These are phyloP conservation scores for Pseudorhiza aurosa DNA, from an alignment of 30 jellyfish, hydroid and myxozoan genomes.

Conservation along the genomic window DNA sequence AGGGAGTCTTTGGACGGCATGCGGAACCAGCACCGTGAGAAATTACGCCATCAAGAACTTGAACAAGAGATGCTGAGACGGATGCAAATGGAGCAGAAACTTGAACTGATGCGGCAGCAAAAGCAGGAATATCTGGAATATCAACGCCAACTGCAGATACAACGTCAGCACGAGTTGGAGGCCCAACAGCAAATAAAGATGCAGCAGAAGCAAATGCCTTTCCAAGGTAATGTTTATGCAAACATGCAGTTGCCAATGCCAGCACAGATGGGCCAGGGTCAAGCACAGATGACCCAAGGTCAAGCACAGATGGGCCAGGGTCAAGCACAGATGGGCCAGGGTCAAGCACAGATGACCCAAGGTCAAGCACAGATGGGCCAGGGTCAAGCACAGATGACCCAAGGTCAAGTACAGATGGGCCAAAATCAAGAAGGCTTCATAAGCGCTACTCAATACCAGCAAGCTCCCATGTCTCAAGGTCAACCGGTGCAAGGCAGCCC, in stretches of 20 bases:
- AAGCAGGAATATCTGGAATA: slow-evolving; percentile 96
- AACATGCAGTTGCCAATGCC: slow-evolving; percentile 22
- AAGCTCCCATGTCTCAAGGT: slow-evolving; percentile 1
- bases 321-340: no score
- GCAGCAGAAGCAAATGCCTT: slow-evolving; percentile 76
- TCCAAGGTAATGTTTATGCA: slow-evolving; percentile 3
- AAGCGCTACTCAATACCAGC: slow-evolving; percentile 4
- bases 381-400: slow-evolving; percentile 20
- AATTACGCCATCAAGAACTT: slow-evolving; percentile 90
- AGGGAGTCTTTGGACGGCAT: slow-evolving; percentile 90
- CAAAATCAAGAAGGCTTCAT: slow-evolving; percentile 6
- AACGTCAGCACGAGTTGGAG: slow-evolving; percentile 93
- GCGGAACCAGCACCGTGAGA: slow-evolving; percentile 96
- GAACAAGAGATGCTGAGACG: slow-evolving; percentile 99
- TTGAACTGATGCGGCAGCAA: slow-evolving; percentile 97
- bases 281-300: no score
- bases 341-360: slow-evolving; percentile 17
- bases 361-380: no score
- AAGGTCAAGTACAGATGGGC: no score
- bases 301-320: slow-evolving; percentile 30
- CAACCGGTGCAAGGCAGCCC: slow-evolving; percentile 12
- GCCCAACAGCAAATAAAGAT: slow-evolving; percentile 82
- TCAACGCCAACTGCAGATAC: slow-evolving; percentile 93
- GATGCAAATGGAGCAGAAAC: slow-evolving; percentile 99
- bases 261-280: slow-evolving; percentile 26